A percentile compares a stretch with the other conserved stretches of the same genome.
These are phyloP conservation scores for Lasioglossum villosulum DNA, from an alignment of 2,888 invertebrate genomes.

Conservation along the genomic window DNA sequence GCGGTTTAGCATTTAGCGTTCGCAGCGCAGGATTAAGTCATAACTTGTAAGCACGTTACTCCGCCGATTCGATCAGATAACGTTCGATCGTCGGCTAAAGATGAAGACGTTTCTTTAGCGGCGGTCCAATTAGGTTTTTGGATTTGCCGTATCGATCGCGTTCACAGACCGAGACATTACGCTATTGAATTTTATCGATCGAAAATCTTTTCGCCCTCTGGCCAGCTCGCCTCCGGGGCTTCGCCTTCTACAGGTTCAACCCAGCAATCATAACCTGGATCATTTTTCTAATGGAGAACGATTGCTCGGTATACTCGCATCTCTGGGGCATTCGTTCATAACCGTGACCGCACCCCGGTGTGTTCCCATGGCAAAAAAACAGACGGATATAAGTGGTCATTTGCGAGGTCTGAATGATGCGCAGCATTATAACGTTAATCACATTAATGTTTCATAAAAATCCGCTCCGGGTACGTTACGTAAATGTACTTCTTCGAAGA, in stretches of 20 bases:
- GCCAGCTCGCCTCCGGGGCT: background rate
- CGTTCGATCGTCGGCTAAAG: slow-evolving; percentile 22
- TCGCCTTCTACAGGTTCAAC: background rate
- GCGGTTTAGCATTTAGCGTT: slow-evolving; percentile 69
- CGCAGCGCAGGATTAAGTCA: slow-evolving; percentile 79
- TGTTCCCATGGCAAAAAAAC: background rate
- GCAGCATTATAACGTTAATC: background rate
- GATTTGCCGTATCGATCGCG: background rate
- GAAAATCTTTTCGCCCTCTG: background rate
- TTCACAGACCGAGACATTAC: background rate
- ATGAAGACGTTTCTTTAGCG: slow-evolving; percentile 17
- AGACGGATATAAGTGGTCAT: slow-evolving; percentile 2
- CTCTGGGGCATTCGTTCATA: slow-evolving; percentile 7
- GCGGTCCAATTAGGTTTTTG: background rate
- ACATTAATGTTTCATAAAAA: background rate
- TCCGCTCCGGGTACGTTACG: background rate
- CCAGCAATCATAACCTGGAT: background rate
- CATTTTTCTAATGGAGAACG: slow-evolving; percentile 24
- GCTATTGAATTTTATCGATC: slow-evolving; percentile 34
- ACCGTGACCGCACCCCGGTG: background rate
- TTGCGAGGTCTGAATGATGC: slow-evolving; percentile 6
- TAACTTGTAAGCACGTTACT: slow-evolving; percentile 72
- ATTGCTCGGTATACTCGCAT: slow-evolving; percentile 5
- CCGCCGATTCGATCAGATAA: slow-evolving; percentile 60
- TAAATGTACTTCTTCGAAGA: background rate